Evolutionary conservation across 2,888 invertebrate genomes (phyloP), one percentile per base, ranked within the genome.

Genomic region (Selenia dentaria): DNA sequence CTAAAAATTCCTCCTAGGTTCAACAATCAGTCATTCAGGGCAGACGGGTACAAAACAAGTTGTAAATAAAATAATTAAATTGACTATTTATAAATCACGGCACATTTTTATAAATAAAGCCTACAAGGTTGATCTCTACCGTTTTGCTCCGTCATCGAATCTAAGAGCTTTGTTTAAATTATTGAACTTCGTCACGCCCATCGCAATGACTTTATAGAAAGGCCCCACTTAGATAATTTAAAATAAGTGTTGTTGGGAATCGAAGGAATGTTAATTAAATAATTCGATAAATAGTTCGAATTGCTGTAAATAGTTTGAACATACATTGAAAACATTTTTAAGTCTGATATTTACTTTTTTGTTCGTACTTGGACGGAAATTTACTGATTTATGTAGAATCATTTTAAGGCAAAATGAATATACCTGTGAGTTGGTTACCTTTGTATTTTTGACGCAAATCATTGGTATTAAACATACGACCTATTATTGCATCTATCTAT

Each of bases 81-180:
- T 16, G 11, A 24, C 6, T 27, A n/a, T 11, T 31, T 39, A 11
- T 33, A 33, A 37, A 38, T 38, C 27, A 16, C 59, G 54, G 48
- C 38, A 44, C 46, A 28, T 18, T n/a, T 46, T 10, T 13, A 33
- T 33, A 37, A 42, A 47, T 49, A 47, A 45, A 57, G 43, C 46
- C 40, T 42, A 22, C 20, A 20, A 32, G 31, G 58, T 61, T 54
- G 66, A 39, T 41, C 43, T 54, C 10, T n/a, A 12, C 38, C 34
- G 22, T 47, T 46, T 67, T 50, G 86, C 83, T 57, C 42, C 65
- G 74, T 86, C 87, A 86, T 83, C 70, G 68, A 52, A 72, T 63
- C 79, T 83, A 84, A 85, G 75, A 83, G 84, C 80, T 77, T 83
- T 84, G 83, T 86, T 86, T 81, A 48, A 75, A 81, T 77, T 75